Base-by-base conservation (phyloP, 2,113 vertebrate genomes). In the Nothoprocta pentlandii region DNA sequence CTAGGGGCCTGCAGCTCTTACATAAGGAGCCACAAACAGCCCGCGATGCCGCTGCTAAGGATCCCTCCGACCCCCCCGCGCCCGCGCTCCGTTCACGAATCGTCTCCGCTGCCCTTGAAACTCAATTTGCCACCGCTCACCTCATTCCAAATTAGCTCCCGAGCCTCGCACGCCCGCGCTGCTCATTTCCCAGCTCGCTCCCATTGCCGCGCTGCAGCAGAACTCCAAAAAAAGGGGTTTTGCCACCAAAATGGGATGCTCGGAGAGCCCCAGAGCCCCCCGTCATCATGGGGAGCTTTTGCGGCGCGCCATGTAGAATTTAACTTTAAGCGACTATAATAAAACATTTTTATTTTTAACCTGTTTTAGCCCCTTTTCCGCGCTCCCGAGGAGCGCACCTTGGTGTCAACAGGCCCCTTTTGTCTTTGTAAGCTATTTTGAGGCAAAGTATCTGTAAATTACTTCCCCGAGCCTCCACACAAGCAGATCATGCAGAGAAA, bases 401-500 rank as follows among this genome's bases (percentile, higher is more conserved):
- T 58, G 78, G 94, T 97, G 96, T 97, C 98, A 98, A 97, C 96
- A 94, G 97, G 96, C 91, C 93, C 93, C 96, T 97, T 98, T 98
- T 97, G 97, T 98, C 98, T 98, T 98, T 97, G 97, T 92, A 97
- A 98, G 97, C 96, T 97, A 97, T 98, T 98, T 97, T 97, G 96
- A 98, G 95, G 97, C 95, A 97, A 98, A 98, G 96, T 97, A 97
- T 97, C 97, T 39, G 97, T 97, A 98, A 98, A 98, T 98, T 97
- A 97, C 97, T 98, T 98, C 96, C 95, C 97, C 97, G 97, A 97
- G 96, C 97, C 96, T 97, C 97, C 93, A 68, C 95, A 96, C 97
- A 95, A 97, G 97, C 92, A 96, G 97, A 97, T 98, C 98, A 98
- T 70, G 96, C 98, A 98, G 98, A 98, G 98, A 98, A 98, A 98